A percentile compares a stretch with the other conserved stretches of the same genome.
phyloP scores from a whole-genome alignment of 2,797 vertebrate genomes.

The Enteromius fasciolatus region DNA sequence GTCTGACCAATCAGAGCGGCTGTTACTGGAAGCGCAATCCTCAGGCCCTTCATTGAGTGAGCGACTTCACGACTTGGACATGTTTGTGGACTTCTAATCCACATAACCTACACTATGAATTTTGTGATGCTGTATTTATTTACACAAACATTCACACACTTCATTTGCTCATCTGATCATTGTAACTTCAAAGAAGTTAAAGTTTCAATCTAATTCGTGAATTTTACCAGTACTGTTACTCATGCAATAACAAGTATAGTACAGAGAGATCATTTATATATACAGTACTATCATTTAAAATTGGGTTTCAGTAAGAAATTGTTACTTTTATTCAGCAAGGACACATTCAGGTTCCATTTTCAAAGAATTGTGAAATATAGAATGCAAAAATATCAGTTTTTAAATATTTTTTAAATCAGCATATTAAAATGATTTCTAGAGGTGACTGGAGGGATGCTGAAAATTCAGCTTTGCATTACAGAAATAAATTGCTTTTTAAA shows the following conservation, averaged over 20 bases:
- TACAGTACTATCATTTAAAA: neutral
- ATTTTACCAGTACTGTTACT: neutral
- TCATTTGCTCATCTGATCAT: neutral
- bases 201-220: neutral
- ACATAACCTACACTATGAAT: conserved; percentile 10
- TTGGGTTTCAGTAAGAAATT: neutral
- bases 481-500: neutral
- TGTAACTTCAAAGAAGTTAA: neutral
- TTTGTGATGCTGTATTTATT: neutral
- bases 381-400: neutral
- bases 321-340: neutral
- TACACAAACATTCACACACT: neutral
- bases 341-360: neutral
- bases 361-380: neutral
- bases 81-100: conserved; percentile 1
- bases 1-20: neutral
- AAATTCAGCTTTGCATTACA: neutral
- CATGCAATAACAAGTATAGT: conserved; percentile 4
- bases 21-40: neutral
- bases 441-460: neutral
- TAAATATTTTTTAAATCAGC: neutral
- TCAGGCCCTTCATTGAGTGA: conserved; percentile 22
- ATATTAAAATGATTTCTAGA: neutral
- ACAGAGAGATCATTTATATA: neutral
- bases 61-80: neutral